A percentile compares a stretch with the other conserved stretches of the same genome.
phyloP scores from a whole-genome alignment of 2,888 invertebrate species.

The Conus canariensis region DNA sequence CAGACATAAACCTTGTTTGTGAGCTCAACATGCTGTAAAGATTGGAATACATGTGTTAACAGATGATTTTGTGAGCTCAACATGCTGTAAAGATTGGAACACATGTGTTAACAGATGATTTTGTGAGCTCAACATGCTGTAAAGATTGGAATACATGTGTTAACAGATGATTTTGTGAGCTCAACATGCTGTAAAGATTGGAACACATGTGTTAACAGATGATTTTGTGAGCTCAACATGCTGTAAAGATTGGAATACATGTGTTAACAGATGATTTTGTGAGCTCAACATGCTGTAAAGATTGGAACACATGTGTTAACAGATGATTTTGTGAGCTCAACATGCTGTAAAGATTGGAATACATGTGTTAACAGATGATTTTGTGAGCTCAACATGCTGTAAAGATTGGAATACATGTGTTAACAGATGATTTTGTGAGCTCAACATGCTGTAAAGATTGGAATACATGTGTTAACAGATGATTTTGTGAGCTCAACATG shows the following conservation, averaged over 20 bases:
- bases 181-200: too few species aligned
- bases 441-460: too few species aligned
- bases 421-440: too few species aligned
- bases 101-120: too few species aligned
- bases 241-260: neutral
- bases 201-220: too few species aligned
- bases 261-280: slow-evolving; percentile 66
- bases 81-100: too few species aligned
- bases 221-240: neutral
- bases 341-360: neutral
- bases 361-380: slow-evolving; percentile 59
- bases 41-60: neutral
- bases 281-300: too few species aligned
- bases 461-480: too few species aligned
- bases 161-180: slow-evolving; percentile 69
- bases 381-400: too few species aligned
- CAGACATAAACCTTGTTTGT: neutral
- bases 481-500: too few species aligned
- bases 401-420: too few species aligned
- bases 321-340: neutral
- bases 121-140: neutral
- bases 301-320: too few species aligned
- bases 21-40: neutral
- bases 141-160: neutral
- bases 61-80: slow-evolving; percentile 74